Conservation (phyloP, 1,140 invertebrate genomes). For the Mya arenaria region DNA sequence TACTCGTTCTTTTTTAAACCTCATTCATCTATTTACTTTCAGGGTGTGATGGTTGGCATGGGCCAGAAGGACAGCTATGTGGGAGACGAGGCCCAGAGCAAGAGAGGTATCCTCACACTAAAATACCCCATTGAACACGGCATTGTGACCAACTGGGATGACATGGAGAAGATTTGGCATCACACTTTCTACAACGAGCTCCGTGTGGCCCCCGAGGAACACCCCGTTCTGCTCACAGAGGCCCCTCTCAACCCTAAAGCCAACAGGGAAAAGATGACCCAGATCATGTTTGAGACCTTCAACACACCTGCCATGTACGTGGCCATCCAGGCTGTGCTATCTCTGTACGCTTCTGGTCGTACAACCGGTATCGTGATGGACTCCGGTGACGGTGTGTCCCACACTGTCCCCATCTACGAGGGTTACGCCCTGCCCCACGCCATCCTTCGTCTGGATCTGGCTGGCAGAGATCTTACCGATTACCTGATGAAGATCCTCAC, state of each 20-base stretch:
- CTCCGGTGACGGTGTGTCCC: conserved; percentile 93
- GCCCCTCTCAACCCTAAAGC: conserved; percentile 84
- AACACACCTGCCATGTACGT: conserved; percentile 82
- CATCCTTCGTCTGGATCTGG: conserved; percentile 95
- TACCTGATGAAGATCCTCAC: conserved; percentile 98
- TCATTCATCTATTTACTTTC: conserved; percentile 10
- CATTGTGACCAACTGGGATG: conserved; percentile 85
- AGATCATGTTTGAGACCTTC: conserved; percentile 96
- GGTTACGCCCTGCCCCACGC: conserved; percentile 89
- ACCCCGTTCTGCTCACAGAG: conserved; percentile 80
- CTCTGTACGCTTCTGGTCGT: conserved; percentile 78
- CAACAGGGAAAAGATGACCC: conserved; percentile 93
- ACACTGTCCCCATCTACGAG: conserved; percentile 94
- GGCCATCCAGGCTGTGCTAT: conserved; percentile 82
- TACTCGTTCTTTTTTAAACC: too few species aligned
- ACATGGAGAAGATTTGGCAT: conserved; percentile 97
- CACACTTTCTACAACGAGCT: conserved; percentile 90
- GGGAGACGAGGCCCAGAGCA: conserved; percentile 97
- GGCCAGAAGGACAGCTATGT: conserved; percentile 99
- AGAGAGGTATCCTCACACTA: conserved; percentile 89
- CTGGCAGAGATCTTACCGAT: conserved; percentile 96
- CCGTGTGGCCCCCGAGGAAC: conserved; percentile 90
- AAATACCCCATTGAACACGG: conserved; percentile 94
- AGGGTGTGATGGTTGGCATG: conserved; percentile 98
- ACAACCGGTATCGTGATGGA: conserved; percentile 89